phyloP scores from a whole-genome alignment of 2,888 invertebrate genomes.

The Alloscopus bannaensis region DNA sequence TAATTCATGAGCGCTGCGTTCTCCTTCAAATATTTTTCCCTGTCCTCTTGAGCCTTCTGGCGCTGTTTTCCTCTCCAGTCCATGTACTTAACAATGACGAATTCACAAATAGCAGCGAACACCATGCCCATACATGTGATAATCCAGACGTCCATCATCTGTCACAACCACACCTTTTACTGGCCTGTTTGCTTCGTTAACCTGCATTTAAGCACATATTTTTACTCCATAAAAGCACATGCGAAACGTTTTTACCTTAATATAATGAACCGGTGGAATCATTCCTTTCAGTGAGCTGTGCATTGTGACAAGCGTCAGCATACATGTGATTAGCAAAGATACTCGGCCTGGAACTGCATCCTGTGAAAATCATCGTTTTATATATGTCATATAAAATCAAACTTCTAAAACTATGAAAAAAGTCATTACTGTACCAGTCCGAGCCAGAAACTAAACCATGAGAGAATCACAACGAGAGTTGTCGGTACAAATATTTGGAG shows the following conservation, averaged over 20 bases:
- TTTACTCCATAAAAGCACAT: background rate
- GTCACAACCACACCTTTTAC: too few species aligned
- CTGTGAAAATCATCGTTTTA: constrained; percentile 11
- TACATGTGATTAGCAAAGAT: constrained; percentile 87
- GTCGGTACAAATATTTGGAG: constrained; percentile 92
- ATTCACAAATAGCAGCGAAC: constrained; percentile 88
- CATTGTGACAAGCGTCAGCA: constrained; percentile 90
- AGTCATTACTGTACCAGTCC: constrained; percentile 77
- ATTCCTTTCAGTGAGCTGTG: constrained; percentile 88
- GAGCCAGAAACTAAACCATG: constrained; percentile 92
- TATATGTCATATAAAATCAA: background rate
- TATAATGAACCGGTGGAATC: constrained; percentile 90
- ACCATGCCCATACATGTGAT: constrained; percentile 92
- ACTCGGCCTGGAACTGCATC: constrained; percentile 90
- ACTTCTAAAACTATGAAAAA: background rate
- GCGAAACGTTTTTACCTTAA: constrained; percentile 80
- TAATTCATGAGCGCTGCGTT: too few species aligned
- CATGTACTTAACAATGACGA: constrained; percentile 88
- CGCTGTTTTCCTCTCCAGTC: constrained; percentile 80
- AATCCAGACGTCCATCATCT: constrained; percentile 81
- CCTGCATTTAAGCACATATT: too few species aligned
- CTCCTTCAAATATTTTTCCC: constrained; percentile 36
- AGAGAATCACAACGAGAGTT: constrained; percentile 87
- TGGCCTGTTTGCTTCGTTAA: too few species aligned
- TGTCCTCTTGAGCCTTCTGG: constrained; percentile 74